phyloP scores from a whole-genome alignment of 2,113 vertebrate genomes.

The Corythornis madagascariensis region DNA sequence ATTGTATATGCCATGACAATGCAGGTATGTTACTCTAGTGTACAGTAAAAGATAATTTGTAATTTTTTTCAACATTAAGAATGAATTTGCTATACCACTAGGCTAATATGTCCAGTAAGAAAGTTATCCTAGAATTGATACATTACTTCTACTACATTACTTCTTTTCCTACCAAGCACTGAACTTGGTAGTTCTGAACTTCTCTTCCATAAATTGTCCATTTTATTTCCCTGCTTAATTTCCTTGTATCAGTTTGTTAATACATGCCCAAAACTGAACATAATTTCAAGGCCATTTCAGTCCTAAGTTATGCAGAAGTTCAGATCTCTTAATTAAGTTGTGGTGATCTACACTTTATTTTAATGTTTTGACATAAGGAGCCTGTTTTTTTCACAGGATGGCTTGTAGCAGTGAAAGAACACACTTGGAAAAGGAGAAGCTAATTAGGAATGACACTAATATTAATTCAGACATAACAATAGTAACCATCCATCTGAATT shows the following conservation, averaged over 20 bases:
- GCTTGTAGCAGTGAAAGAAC: not conserved
- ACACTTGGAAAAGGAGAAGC: not conserved
- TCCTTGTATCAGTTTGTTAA: not conserved
- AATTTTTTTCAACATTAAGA: not conserved
- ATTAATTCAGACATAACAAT: not conserved
- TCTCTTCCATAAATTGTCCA: not conserved
- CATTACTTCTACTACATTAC: not conserved
- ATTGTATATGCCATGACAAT: not conserved
- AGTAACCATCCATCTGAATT: not conserved
- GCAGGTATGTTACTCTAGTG: not conserved
- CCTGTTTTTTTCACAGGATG: not conserved
- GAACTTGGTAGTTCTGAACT: not conserved
- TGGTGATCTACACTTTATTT: not conserved
- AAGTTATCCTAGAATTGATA: not conserved
- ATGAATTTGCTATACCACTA: not conserved
- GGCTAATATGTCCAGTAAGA: not conserved
- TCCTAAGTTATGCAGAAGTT: not conserved
- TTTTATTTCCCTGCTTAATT: not conserved
- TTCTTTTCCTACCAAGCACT: not conserved
- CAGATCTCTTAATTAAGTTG: not conserved
- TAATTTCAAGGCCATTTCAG: not conserved
- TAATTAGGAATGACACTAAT: not conserved
- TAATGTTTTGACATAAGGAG: not conserved
- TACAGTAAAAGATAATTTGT: not conserved
- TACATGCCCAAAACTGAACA: not conserved